Conservation (phyloP, 2,797 vertebrate genomes). For the Poliocrania exsul region DNA sequence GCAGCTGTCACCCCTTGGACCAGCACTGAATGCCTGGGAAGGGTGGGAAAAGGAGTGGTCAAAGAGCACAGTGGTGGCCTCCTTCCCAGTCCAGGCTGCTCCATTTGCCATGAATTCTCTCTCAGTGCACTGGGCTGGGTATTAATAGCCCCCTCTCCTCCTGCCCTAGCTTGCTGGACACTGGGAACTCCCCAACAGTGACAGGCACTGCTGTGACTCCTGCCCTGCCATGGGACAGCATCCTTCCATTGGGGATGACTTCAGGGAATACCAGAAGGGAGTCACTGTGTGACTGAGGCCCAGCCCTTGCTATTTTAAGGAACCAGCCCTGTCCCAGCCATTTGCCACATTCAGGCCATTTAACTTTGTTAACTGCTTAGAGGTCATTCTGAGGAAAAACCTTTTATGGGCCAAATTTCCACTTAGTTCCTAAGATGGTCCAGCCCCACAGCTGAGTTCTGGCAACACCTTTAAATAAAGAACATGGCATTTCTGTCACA, state of each 20-base stretch:
- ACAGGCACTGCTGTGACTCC: not conserved
- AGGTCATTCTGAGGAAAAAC: not conserved
- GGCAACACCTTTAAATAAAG: not conserved
- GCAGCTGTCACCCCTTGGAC: not conserved
- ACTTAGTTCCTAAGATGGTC: not conserved
- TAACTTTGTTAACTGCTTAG: not conserved
- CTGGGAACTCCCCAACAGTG: not conserved
- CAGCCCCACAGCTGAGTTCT: not conserved
- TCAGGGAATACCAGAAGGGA: not conserved
- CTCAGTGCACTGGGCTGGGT: not conserved
- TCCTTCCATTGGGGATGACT: not conserved
- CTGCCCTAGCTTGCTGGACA: not conserved
- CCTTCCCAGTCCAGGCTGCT: not conserved
- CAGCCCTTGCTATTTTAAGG: not conserved
- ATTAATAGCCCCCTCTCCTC: not conserved
- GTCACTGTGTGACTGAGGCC: not conserved
- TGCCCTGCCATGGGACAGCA: not conserved
- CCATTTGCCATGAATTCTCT: not conserved
- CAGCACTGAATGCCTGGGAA: not conserved
- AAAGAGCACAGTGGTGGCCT: not conserved
- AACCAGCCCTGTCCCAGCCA: not conserved
- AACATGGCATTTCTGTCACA: not conserved
- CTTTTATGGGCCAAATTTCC: not conserved
- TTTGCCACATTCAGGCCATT: not conserved
- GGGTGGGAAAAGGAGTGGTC: slow-evolving; percentile 5